phyloP scores from a whole-genome alignment of 2,888 invertebrate genomes.

The Chymomyza fuscimana region DNA sequence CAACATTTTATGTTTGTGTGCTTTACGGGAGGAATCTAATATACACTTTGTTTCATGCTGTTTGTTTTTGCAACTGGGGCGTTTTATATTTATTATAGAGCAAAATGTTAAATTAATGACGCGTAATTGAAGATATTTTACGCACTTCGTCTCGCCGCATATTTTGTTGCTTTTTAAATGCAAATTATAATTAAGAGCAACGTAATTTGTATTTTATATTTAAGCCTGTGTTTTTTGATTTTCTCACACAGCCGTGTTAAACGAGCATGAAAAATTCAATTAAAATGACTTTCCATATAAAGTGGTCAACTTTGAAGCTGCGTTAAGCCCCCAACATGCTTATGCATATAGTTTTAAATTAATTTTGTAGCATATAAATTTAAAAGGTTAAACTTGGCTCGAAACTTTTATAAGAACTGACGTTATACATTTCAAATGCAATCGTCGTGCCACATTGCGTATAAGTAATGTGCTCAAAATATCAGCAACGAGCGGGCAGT shows the following conservation, averaged over 20 bases:
- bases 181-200: conserved; percentile 36
- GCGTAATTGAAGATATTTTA: conserved; percentile 1
- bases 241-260: too few relatives aligned
- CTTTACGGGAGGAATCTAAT: not conserved
- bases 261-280: not conserved
- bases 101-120: conserved; percentile 20
- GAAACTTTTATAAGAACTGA: too few relatives aligned
- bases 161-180: conserved; percentile 29
- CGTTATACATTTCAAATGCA: conserved; percentile 1
- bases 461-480: conserved; percentile 32
- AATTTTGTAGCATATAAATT: conserved; percentile 19
- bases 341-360: conserved; percentile 38
- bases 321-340: not conserved
- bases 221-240: not conserved
- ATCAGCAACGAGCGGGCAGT: not conserved
- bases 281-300: not conserved
- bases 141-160: not conserved
- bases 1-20: not conserved
- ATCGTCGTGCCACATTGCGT: conserved; percentile 51
- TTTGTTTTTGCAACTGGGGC: not conserved
- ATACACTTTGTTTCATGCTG: not conserved
- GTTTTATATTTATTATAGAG: conserved; percentile 10
- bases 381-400: too few relatives aligned
- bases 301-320: too few relatives aligned
- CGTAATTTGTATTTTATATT: conserved; percentile 1